These are phyloP conservation scores for Crotophaga sulcirostris DNA, from an alignment of 2,113 vertebrate genomes.

Conservation along the genomic window DNA sequence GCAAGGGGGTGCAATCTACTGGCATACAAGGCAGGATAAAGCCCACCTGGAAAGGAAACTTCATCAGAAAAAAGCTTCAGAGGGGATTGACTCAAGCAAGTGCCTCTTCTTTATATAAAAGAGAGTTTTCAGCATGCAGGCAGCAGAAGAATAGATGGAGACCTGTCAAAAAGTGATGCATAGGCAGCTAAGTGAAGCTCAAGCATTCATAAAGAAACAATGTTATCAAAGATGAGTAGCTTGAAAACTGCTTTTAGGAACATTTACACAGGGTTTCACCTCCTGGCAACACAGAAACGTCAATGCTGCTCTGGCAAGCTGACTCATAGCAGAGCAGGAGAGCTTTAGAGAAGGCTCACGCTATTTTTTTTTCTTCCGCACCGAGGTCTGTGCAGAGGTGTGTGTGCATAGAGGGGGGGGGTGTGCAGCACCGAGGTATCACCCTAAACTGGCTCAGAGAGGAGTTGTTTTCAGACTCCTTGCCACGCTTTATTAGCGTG, in stretches of 20 bases:
- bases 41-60: background rate
- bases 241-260: conserved; percentile 74
- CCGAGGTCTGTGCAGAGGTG: conserved; percentile 43
- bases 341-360: background rate
- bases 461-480: conserved; percentile 66
- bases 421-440: conserved; percentile 3
- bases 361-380: background rate
- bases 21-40: background rate
- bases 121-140: conserved; percentile 11
- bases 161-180: conserved; percentile 69
- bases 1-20: background rate
- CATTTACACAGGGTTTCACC: conserved; percentile 71
- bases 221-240: conserved; percentile 75
- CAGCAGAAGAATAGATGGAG: conserved; percentile 64
- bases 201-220: conserved; percentile 72
- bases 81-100: background rate
- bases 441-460: conserved; percentile 39
- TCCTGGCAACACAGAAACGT: conserved; percentile 66
- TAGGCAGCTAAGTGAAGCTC: conserved; percentile 68
- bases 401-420: background rate
- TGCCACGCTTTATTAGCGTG: conserved; percentile 63
- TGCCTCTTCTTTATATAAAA: conserved; percentile 3
- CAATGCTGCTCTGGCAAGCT: conserved; percentile 40
- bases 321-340: conserved; percentile 53
- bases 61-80: background rate